phyloP scores from a whole-genome alignment of 2,113 vertebrate species.

The Tenrec ecaudatus region DNA sequence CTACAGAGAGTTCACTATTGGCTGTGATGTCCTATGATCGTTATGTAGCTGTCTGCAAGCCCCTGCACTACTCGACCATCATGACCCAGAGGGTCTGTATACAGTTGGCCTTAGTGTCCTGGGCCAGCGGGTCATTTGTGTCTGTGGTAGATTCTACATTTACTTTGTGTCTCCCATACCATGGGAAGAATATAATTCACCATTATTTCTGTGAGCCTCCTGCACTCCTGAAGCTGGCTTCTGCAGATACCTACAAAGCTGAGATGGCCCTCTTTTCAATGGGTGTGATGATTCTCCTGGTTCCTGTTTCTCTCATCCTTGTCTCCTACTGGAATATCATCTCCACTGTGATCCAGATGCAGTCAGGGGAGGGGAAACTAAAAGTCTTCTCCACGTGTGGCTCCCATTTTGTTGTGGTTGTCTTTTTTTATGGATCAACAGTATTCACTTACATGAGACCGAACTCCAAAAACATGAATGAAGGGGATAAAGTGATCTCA shows the following conservation, averaged over 20 bases:
- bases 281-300: constrained; percentile 38
- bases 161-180: constrained; percentile 71
- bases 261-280: constrained; percentile 45
- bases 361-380: constrained; percentile 40
- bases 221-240: constrained; percentile 76
- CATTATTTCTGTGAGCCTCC: constrained; percentile 83
- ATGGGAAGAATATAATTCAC: constrained; percentile 67
- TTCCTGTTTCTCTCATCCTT: constrained; percentile 73
- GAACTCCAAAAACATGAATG: constrained; percentile 63
- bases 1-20: constrained; percentile 73
- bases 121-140: constrained; percentile 66
- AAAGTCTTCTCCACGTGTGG: constrained; percentile 78
- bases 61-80: constrained; percentile 66
- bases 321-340: constrained; percentile 79
- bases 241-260: constrained; percentile 41
- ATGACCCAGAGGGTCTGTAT: constrained; percentile 59
- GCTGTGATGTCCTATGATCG: constrained; percentile 80
- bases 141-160: constrained; percentile 73
- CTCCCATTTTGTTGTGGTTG: constrained; percentile 59
- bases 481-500: constrained; percentile 67
- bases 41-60: constrained; percentile 72
- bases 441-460: constrained; percentile 74
- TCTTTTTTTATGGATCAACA: constrained; percentile 71
- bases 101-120: constrained; percentile 42
- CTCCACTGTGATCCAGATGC: constrained; percentile 45